Evolutionary conservation across 2,888 invertebrate species (phyloP), one percentile per base, ranked within the genome.

Genomic region (Tetragonisca angustula): DNA sequence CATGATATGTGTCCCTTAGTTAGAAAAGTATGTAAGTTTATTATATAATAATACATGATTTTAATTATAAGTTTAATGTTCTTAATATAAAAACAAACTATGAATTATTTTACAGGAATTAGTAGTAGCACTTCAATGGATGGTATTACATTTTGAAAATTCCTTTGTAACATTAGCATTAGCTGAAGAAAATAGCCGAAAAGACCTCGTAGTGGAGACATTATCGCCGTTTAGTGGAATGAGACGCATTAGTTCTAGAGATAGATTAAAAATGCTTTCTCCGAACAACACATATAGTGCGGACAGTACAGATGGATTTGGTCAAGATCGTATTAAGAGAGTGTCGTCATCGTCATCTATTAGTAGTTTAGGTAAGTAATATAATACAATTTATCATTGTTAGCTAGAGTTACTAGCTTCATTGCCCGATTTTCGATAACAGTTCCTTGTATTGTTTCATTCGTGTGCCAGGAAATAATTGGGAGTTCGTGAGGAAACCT

Each of bases 1-100:
- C 95, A 96, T 89, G 99, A 99, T 95, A 98, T 98, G 95, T 97
- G 98, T 90, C 97, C 97, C 83, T 95, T 99, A 90, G 99, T 99
- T 87, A 96, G 99, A 87, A 95, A 95, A 94, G 96, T 96, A 92
- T 80, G 91, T 87, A 79, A 84, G 72, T 85, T 65, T 68, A 32
- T 76, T 68, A n/a, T 27, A 49, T 52, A 54, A 71, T 17, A 15
- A 24, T 54, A 72, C 36, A 56, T 15, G 21, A 62, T 56, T 24
- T 27, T 32, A n/a, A 21, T 56, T 27, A 43, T 19, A 15, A 9
- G n/a, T 9, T 49, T 15, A 11, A 27, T 13, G 17, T 19, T 49
- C 50, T 9, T 36, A 50, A 54, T 52, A 9, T 56, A 2, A 50
- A 36, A 11, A 43, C 9, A 64, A 67, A 76, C 4, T 24, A 69